Evolutionary conservation across 2,113 vertebrate species (phyloP).

Genomic region (Butorides virescens): DNA sequence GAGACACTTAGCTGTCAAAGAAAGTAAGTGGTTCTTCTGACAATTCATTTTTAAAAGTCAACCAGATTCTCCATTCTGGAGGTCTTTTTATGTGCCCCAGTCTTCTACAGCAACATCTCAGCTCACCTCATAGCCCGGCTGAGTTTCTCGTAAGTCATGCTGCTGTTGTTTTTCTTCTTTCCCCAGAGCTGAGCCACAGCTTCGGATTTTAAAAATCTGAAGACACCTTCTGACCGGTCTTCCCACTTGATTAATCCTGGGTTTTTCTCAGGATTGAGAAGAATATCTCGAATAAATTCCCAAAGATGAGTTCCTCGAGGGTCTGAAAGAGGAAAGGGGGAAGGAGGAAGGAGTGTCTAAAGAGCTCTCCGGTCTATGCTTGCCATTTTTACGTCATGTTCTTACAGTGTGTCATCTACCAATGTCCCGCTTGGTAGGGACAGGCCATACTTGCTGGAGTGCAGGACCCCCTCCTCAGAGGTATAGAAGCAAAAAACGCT

Average conservation of each 20-base stretch:
- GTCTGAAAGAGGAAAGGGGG: constrained; percentile 69
- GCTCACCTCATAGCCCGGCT: constrained; percentile 96
- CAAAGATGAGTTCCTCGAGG: constrained; percentile 93
- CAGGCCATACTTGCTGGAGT: background rate
- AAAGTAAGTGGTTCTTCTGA: background rate
- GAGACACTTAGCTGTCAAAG: background rate
- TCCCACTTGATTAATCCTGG: constrained; percentile 98
- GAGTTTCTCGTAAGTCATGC: constrained; percentile 98
- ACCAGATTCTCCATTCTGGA: background rate
- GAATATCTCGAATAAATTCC: constrained; percentile 98
- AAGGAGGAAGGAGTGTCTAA: background rate
- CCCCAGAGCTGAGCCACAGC: constrained; percentile 98
- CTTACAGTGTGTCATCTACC: background rate
- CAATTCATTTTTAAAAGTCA: background rate
- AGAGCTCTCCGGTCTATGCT: background rate
- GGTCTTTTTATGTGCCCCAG: background rate
- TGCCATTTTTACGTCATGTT: background rate
- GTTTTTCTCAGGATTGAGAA: constrained; percentile 93
- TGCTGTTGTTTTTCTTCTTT: constrained; percentile 98
- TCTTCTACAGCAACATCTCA: background rate
- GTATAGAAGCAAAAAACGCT: background rate
- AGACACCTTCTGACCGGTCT: constrained; percentile 91
- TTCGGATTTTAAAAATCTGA: constrained; percentile 96
- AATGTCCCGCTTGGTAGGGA: background rate
- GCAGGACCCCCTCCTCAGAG: background rate